These are phyloP conservation scores for Ophraella communa DNA, from an alignment of 2,888 invertebrate species.

Conservation along the genomic window DNA sequence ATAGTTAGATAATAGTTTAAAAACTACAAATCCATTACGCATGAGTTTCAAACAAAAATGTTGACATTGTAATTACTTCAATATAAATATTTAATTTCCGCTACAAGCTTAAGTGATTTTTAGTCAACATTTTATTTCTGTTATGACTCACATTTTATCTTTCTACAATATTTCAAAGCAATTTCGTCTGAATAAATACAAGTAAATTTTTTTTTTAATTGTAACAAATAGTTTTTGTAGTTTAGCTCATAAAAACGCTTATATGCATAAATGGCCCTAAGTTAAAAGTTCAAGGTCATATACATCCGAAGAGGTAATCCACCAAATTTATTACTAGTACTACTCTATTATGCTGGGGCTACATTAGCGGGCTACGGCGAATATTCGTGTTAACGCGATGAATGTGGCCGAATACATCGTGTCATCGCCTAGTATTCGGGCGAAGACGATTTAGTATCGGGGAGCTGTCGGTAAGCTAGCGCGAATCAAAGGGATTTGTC, in stretches of 20 bases:
- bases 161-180: background rate
- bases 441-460: too few relatives aligned
- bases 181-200: background rate
- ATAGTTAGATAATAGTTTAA: background rate
- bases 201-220: too few relatives aligned
- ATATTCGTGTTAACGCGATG: too few relatives aligned
- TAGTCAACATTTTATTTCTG: background rate
- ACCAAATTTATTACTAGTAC: background rate
- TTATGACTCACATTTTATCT: background rate
- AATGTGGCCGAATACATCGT: too few relatives aligned
- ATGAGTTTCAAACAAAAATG: background rate
- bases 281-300: background rate
- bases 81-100: background rate
- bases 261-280: background rate
- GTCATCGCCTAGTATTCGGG: too few relatives aligned
- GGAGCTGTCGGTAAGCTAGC: too few relatives aligned
- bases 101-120: background rate
- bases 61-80: background rate
- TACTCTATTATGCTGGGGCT: too few relatives aligned
- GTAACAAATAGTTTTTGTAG: too few relatives aligned
- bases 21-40: background rate
- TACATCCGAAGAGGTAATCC: background rate
- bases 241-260: background rate
- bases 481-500: too few relatives aligned
- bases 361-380: too few relatives aligned